Evolutionary conservation across 2,113 vertebrate species (phyloP), one percentile per base, ranked within the genome.

Genomic region (Carlito syrichta): DNA sequence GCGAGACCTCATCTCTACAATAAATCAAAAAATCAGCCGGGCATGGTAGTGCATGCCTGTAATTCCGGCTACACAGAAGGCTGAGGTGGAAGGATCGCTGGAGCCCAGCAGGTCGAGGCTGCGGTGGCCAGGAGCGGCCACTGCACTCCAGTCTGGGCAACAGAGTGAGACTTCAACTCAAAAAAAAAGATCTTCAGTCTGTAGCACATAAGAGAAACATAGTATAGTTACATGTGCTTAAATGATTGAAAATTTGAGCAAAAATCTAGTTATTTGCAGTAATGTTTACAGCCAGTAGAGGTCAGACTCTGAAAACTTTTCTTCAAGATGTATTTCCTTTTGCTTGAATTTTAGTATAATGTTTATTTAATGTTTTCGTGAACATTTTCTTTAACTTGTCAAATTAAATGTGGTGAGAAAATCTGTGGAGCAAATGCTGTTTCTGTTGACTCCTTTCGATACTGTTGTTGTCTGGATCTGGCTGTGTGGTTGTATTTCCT

Each of bases 361-460:
- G 23, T 82, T 95, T 62, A 54, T 60, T 76, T 88, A 48, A 69
- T n/a, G 25, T 87, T 77, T 71, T 78, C 45, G 50, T 66, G 30
- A 95, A n/a, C 6, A 58, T 86, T 85, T 96, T 86, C 48, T 82
- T 63, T 86, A 84, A 71, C n/a, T 94, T 95, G 17, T 62, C 6
- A 89, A 30, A n/a, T 83, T 71, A 27, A 79, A 60, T 58, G 22
- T 86, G 43, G n/a, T 32, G 20, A 88, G 77, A 92, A 86, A 12
- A 63, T 83, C 38, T 83, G 1, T 60, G 27, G 8, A 52, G 14
- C 74, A 96, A 9, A 83, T 79, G 16, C 25, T n/a, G 54, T 91
- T 85, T 69, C 77, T 88, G 0, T 94, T 83, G 62, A 74, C 35
- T 89, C 38, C 9, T 62, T 71, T 86, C 66, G 4, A 14, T 76